These are phyloP conservation scores for Harpagoxenus sublaevis DNA, from an alignment of 2,888 invertebrate species.

Conservation along the genomic window DNA sequence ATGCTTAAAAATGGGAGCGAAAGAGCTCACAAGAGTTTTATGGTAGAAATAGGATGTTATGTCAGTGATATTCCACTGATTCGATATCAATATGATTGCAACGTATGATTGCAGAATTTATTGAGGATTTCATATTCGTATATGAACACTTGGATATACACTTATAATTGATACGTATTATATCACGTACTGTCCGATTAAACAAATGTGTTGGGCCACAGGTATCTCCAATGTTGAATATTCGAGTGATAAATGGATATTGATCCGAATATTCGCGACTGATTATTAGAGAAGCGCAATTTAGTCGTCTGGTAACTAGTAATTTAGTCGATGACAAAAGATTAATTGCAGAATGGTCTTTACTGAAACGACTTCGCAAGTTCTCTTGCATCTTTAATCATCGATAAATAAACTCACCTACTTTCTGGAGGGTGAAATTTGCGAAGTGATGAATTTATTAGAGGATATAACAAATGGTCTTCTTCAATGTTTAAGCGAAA, in stretches of 20 bases:
- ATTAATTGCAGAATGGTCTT: slow-evolving; percentile 12
- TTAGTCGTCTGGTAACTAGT: slow-evolving; percentile 9
- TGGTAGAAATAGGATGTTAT: slow-evolving; percentile 9
- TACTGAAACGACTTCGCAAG: neutral
- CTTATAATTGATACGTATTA: slow-evolving; percentile 20
- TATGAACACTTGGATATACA: slow-evolving; percentile 2
- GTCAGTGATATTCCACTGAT: neutral
- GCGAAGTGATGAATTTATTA: neutral
- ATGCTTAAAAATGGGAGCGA: slow-evolving; percentile 7
- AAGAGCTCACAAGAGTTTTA: slow-evolving; percentile 18
- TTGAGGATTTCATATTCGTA: slow-evolving; percentile 3
- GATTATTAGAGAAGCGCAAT: slow-evolving; percentile 24
- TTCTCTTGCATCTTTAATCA: slow-evolving; percentile 29
- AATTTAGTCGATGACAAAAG: slow-evolving; percentile 20
- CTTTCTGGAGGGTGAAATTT: slow-evolving; percentile 3
- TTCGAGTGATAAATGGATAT: slow-evolving; percentile 43
- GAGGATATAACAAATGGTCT: neutral
- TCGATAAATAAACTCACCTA: neutral
- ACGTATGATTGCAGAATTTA: neutral
- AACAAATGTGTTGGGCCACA: slow-evolving; percentile 4
- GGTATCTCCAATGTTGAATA: slow-evolving; percentile 13
- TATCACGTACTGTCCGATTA: slow-evolving; percentile 2
- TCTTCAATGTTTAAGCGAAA: neutral
- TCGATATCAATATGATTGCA: neutral
- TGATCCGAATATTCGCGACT: slow-evolving; percentile 22